Base-by-base conservation (phyloP, 2,797 vertebrate species). In the Aselliscus stoliczkanus region DNA sequence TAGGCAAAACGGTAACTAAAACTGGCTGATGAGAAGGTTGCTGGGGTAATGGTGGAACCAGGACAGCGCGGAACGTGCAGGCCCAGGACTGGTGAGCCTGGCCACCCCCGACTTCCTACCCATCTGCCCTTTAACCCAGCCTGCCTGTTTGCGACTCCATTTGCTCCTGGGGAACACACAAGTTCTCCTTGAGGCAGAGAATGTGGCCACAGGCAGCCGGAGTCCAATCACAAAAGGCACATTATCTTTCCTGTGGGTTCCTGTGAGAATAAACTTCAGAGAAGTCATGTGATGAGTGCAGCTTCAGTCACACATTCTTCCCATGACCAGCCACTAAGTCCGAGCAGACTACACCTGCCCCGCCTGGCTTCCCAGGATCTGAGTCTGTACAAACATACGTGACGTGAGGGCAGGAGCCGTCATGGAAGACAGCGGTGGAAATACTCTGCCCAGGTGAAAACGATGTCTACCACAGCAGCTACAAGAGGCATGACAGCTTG, bases 351-450 rank as follows among this genome's bases (percentile, higher is more conserved):
- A 1, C 9, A 29, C n/a, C 29, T 47, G 42, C 20, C 54, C 8
- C 7, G 8, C 13, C 11, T 72, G 7, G 12, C 54, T 60, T 29
- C 58, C 27, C 15, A 39, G 37, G n/a, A 34, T 21, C 42, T 1
- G 29, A 17, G 29, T 39, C 21, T n/a, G n/a, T 2, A 12, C 44
- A 64, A 23, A 77, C 82, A 21, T 37, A 52, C 34, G 25, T 1
- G 1, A 47, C 6, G 23, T 4, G 6, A 11, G 17, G 6, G 20
- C 25, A 47, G 39, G 44, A 47, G 50, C 29, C 42, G 34, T 5
- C 20, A 7, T 0, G 4, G 37, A 39, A 14, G 77, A 15, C 4
- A 21, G 21, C 0, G 23, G 50, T 4, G 10, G 31, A 15, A 27
- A 39, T 12, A 1, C 2, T 3, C 8, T 17, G 20, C 29, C 4